Evolutionary conservation across 2,797 vertebrate genomes (phyloP), one percentile per base, ranked within the genome.

Genomic region (Leuciscus waleckii): DNA sequence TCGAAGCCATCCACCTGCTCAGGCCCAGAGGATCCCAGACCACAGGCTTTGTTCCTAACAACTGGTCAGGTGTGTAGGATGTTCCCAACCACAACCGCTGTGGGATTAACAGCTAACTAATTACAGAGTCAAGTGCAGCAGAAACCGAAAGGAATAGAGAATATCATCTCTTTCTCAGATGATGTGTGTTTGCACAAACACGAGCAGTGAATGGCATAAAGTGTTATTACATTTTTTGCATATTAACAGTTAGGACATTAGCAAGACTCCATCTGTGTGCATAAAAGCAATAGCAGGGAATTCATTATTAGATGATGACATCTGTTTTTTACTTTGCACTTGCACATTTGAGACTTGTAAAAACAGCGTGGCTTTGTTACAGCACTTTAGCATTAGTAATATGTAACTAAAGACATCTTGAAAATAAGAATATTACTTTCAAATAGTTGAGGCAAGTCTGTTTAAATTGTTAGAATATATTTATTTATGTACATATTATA

Each of bases 1-100:
- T 79, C 37, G 3, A 79, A 74, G 83, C 89, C 89, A 89, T 87
- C 80, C 89, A 89, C 87, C 89, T 90, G 87, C 76, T 90, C 35
- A 23, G 75, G 83, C 87, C 81, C 75, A 32, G 73, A 88, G 83
- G 81, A 84, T 74, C 73, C 46, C 70, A 19, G 78, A 84, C 87
- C 80, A 85, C 46, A 82, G 81, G 67, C 83, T 54, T n/a, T 82
- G 77, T 19, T 10, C 73, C 54, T 81, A 75, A 90, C 81, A 82
- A 74, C 84, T 82, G 87, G 89, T 82, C 89, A 88, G 87, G 89
- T 88, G 89, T 79, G 82, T 73, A 56, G 67, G 78, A 61, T 21
- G 51, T 68, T 73, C 71, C 77, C 70, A 85, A 71, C 63, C 69
- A 56, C 80, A 26, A 79, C 58, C 67, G 58, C 69, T 26, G 26